Evolutionary conservation across 53 echinoderm and acorn worm genomes (phyloP).

Genomic region (Zoroaster sp.): DNA sequence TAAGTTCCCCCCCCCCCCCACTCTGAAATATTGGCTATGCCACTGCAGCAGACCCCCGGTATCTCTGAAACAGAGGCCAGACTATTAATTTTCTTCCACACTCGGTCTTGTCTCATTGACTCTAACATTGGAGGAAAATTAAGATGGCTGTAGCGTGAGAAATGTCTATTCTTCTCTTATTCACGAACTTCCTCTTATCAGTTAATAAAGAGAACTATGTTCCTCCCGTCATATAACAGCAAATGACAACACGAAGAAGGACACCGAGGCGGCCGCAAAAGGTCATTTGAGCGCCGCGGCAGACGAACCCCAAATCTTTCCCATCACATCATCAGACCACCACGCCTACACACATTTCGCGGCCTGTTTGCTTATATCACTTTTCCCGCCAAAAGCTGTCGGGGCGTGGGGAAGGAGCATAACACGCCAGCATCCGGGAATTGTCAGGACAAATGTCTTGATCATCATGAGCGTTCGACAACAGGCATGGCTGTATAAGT

Average conservation of each 20-base stretch:
- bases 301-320: slow-evolving; percentile 28
- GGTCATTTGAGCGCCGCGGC: slow-evolving; percentile 11
- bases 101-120: too few species aligned
- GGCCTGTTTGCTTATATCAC: not conserved
- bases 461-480: not conserved
- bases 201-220: not conserved
- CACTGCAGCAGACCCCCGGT: too few species aligned
- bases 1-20: too few species aligned
- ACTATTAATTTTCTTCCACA: too few species aligned
- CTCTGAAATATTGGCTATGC: too few species aligned
- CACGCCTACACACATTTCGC: not conserved
- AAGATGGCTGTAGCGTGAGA: too few species aligned
- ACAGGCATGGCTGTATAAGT: not conserved
- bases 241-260: not conserved
- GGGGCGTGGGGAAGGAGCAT: not conserved
- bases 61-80: too few species aligned
- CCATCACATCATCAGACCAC: not conserved
- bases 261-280: not conserved
- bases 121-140: too few species aligned
- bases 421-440: slow-evolving; percentile 27
- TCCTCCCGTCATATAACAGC: not conserved
- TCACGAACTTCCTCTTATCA: too few species aligned
- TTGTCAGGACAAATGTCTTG: not conserved
- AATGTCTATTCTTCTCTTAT: too few species aligned
- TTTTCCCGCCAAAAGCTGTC: not conserved